Evolutionary conservation across 2,113 vertebrate species (phyloP), one percentile per base, ranked within the genome.

Genomic region (Amblyornis subalaris): DNA sequence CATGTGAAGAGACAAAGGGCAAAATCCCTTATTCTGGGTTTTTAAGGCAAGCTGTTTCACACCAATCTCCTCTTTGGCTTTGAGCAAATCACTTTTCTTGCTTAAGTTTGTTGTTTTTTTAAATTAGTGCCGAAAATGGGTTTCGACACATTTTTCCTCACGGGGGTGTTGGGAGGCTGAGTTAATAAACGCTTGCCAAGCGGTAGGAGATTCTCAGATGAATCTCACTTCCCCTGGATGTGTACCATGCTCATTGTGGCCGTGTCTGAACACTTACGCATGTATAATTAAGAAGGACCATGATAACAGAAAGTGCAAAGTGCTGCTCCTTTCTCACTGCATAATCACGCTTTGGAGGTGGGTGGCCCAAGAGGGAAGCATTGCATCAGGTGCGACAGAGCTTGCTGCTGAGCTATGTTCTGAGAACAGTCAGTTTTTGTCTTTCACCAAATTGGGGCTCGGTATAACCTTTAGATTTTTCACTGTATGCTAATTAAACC

Each of bases 61-160:
- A 95, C 26, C 81, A 89, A 93, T 85, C 78, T 94, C 74, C 74
- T 91, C 54, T 88, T 89, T 95, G 67, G 82, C 95, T 95, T 89
- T 95, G 81, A 95, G 91, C 38, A 94, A 96, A 94, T 95, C 81
- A 35, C 47, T 91, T 85, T 45, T 4, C 94, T 96, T 95, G 74
- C 91, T 90, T 95, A 74, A 91, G 89, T 89, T 87, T 94, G 67
- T 88, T 95, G 38, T 92, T 81, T 95, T 93, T 92, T 75, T 44
- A 71, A 95, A 96, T 94, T 94, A 91, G 83, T 70, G 62, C 94
- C 8, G 47, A 96, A 96, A 97, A 95, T 89, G 89, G 81, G 91
- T 97, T 97, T 97, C 85, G 12, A 96, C 91, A 94, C 36, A 91
- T 94, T 97, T 96, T 97, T 95, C 94, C 96, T 95, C 85, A 94